These are phyloP conservation scores for Temnothorax curvispinosus DNA, from an alignment of 1,140 invertebrate genomes.

Conservation along the genomic window DNA sequence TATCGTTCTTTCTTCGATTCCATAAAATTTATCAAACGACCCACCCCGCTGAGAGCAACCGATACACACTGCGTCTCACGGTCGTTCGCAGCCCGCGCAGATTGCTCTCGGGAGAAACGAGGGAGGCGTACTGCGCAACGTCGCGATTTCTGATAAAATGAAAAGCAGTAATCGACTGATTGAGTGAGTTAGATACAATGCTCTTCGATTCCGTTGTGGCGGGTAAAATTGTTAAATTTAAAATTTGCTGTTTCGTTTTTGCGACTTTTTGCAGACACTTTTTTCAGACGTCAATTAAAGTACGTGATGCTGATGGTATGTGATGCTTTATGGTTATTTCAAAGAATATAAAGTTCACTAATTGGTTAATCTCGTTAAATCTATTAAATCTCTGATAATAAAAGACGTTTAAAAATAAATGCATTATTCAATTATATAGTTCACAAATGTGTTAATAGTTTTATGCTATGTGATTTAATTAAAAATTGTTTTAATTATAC, in stretches of 20 bases:
- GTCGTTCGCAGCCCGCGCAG: slow-evolving; percentile 36
- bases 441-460: not conserved
- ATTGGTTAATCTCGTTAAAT: not conserved
- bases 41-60: slow-evolving; percentile 48
- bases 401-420: not conserved
- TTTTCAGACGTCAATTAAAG: not conserved
- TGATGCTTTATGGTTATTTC: not conserved
- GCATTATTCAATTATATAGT: not conserved
- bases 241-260: not conserved
- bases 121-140: slow-evolving; percentile 16
- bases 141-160: slow-evolving; percentile 39
- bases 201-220: not conserved
- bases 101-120: slow-evolving; percentile 55
- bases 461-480: not conserved
- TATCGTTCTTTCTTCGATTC: slow-evolving; percentile 78
- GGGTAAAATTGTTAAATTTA: not conserved
- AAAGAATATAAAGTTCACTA: not conserved
- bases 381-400: not conserved
- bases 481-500: slow-evolving; percentile 5
- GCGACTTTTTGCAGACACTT: not conserved
- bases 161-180: slow-evolving; percentile 34
- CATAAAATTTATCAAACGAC: slow-evolving; percentile 82
- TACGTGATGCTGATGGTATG: not conserved
- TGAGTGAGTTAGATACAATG: slow-evolving; percentile 26
- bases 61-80: slow-evolving; percentile 40